phyloP scores from a whole-genome alignment of 2,797 vertebrate genomes.

The Phataginus tetradactyla region DNA sequence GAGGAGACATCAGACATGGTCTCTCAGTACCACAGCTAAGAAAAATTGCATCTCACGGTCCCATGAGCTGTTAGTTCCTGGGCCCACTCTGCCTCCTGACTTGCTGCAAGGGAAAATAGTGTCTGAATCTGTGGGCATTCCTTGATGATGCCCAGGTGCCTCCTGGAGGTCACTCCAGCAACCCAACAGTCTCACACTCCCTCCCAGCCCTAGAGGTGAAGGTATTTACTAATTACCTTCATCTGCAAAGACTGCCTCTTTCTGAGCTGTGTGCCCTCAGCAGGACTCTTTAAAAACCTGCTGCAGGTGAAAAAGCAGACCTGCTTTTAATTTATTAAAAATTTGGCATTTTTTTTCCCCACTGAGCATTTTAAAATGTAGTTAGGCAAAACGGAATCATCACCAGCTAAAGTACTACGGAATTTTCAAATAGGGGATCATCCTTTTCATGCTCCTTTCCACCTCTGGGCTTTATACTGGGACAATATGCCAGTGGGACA shows the following conservation, averaged over 20 bases:
- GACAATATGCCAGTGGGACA: neutral
- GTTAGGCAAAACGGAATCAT: slow-evolving; percentile 77
- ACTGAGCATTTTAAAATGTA: slow-evolving; percentile 78
- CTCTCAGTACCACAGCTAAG: neutral
- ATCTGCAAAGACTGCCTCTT: slow-evolving; percentile 4
- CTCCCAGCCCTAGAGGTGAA: slow-evolving; percentile 40
- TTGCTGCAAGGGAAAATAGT: neutral
- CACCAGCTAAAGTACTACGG: slow-evolving; percentile 33
- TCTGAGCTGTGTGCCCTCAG: slow-evolving; percentile 52
- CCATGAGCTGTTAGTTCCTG: neutral
- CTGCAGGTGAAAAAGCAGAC: slow-evolving; percentile 74
- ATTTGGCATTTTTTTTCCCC: slow-evolving; percentile 53
- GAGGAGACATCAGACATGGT: neutral
- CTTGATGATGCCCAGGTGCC: neutral
- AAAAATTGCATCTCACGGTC: neutral
- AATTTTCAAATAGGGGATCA: neutral
- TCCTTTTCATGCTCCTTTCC: neutral
- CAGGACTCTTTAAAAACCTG: slow-evolving; percentile 68
- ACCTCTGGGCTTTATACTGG: neutral
- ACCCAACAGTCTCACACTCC: neutral
- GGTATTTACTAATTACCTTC: slow-evolving; percentile 61
- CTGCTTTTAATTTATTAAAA: slow-evolving; percentile 77
- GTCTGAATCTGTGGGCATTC: neutral
- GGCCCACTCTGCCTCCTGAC: neutral
- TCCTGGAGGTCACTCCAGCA: neutral